Percentiles rank a stretch among this genome's conserved stretches.
phyloP scores from a whole-genome alignment of 2,888 invertebrate species.

The Pollenia amentaria region DNA sequence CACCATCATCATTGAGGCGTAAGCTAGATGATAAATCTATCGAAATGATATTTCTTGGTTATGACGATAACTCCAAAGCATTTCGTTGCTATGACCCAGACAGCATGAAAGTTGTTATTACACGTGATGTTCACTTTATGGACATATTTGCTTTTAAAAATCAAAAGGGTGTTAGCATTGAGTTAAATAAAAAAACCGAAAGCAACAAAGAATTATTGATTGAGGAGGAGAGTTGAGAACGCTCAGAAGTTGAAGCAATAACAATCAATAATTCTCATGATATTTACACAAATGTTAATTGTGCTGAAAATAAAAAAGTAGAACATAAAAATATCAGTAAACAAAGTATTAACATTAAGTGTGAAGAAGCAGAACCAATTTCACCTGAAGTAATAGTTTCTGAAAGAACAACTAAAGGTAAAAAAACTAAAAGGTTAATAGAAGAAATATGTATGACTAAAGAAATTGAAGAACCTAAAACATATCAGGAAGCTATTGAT shows the following conservation, averaged over 20 bases:
- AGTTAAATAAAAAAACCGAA: not conserved
- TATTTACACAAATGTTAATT: slow-evolving; percentile 9
- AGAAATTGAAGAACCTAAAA: slow-evolving; percentile 44
- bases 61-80: slow-evolving; percentile 74
- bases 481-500: slow-evolving; percentile 31
- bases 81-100: slow-evolving; percentile 65
- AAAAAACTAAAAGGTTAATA: slow-evolving; percentile 49
- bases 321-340: not conserved
- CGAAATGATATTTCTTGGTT: slow-evolving; percentile 74
- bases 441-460: slow-evolving; percentile 40
- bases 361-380: not conserved
- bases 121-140: slow-evolving; percentile 51
- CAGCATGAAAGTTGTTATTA: slow-evolving; percentile 42
- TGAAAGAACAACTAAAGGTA: slow-evolving; percentile 57
- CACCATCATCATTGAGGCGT: slow-evolving; percentile 66
- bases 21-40: slow-evolving; percentile 32
- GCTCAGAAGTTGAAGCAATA: not conserved
- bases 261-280: slow-evolving; percentile 7
- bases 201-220: slow-evolving; percentile 22
- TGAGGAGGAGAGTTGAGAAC: slow-evolving; percentile 34
- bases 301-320: not conserved
- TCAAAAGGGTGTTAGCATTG: slow-evolving; percentile 3
- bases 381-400: slow-evolving; percentile 7
- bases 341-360: no score
- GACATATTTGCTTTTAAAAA: slow-evolving; percentile 18